Percentiles rank a stretch among this genome's conserved stretches.
phyloP scores from a whole-genome alignment of 1,140 invertebrate genomes.

The Mycetomoellerius zeteki region DNA sequence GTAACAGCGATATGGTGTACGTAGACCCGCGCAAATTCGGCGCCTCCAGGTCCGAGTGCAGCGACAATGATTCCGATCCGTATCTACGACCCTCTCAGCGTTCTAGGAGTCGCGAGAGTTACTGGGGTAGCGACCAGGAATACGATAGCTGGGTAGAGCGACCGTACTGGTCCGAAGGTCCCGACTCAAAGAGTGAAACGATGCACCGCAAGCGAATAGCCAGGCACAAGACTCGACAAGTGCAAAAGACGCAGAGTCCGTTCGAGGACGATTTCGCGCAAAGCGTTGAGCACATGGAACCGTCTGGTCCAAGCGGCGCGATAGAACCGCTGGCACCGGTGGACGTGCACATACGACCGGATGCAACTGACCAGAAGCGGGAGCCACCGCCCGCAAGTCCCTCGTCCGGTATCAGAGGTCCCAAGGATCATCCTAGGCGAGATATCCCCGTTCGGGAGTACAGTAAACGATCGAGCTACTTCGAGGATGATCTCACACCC shows the following conservation, averaged over 20 bases:
- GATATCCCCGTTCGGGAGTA: slow-evolving; percentile 64
- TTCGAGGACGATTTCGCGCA: slow-evolving; percentile 91
- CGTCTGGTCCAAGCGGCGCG: slow-evolving; percentile 31
- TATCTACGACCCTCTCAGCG: slow-evolving; percentile 81
- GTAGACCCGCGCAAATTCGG: slow-evolving; percentile 81
- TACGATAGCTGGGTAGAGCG: slow-evolving; percentile 84
- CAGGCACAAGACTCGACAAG: slow-evolving; percentile 81
- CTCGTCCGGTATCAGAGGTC: slow-evolving; percentile 59
- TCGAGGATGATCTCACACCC: slow-evolving; percentile 92
- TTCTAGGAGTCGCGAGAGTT: slow-evolving; percentile 84
- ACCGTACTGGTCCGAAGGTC: slow-evolving; percentile 83
- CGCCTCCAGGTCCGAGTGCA: slow-evolving; percentile 85
- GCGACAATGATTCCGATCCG: slow-evolving; percentile 85
- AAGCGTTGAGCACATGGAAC: slow-evolving; percentile 81
- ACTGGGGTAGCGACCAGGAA: slow-evolving; percentile 86
- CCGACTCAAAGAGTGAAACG: slow-evolving; percentile 82
- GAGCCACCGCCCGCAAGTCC: slow-evolving; percentile 80
- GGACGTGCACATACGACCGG: slow-evolving; percentile 78
- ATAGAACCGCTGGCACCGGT: slow-evolving; percentile 74
- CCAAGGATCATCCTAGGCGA: slow-evolving; percentile 77
- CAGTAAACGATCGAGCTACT: slow-evolving; percentile 86
- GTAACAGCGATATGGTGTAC: slow-evolving; percentile 82
- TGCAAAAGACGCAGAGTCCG: slow-evolving; percentile 86
- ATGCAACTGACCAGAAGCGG: slow-evolving; percentile 77
- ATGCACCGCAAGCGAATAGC: slow-evolving; percentile 84